A percentile compares a stretch with the other conserved stretches of the same genome.
phyloP scores from a whole-genome alignment of 1,140 invertebrate genomes.

The Homalodisca vitripennis region DNA sequence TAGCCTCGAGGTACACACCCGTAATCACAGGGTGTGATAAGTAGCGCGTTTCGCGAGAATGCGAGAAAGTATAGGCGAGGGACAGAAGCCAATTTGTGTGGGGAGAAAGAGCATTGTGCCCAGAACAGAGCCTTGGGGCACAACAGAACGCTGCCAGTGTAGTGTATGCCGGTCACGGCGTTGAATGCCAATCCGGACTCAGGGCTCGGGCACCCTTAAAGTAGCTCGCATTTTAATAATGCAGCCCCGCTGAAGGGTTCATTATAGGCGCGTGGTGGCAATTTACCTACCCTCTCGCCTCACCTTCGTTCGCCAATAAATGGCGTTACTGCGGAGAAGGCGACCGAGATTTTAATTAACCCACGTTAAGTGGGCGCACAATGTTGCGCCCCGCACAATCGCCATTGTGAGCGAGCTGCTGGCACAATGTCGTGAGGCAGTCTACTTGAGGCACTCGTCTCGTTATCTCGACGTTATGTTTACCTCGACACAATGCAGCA shows the following conservation, averaged over 20 bases:
- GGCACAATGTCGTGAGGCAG: background rate
- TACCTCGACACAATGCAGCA: too few species aligned
- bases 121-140: background rate
- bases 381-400: background rate
- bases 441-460: too few species aligned
- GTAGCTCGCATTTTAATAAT: constrained; percentile 23
- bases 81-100: constrained; percentile 7
- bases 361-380: background rate
- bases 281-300: background rate
- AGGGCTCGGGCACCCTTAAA: background rate
- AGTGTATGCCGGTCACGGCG: constrained; percentile 11
- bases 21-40: background rate
- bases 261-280: background rate
- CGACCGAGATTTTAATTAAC: constrained; percentile 5
- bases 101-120: background rate
- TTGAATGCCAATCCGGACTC: background rate
- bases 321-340: background rate
- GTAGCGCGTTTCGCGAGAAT: background rate
- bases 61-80: background rate
- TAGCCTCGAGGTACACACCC: too few species aligned
- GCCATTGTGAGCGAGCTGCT: background rate
- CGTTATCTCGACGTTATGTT: too few species aligned
- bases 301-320: background rate
- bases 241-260: background rate
- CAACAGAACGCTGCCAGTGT: background rate